A percentile compares a stretch with the other conserved stretches of the same genome.
These are phyloP conservation scores for Toxonevra muliebris DNA, from an alignment of 2,888 invertebrate species.

Conservation along the genomic window DNA sequence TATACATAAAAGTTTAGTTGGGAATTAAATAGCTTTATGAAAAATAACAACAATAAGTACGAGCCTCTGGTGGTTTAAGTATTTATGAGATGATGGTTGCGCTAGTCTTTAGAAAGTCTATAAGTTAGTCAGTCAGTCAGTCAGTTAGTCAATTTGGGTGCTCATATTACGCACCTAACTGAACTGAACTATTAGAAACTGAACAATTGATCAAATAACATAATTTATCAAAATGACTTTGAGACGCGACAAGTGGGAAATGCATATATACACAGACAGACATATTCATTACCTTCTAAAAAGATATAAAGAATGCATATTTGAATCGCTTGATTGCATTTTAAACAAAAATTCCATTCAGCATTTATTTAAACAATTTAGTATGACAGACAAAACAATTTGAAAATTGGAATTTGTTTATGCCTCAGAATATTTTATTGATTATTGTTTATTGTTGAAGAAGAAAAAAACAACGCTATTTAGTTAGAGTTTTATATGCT, in stretches of 20 bases:
- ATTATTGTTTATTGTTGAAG: too few species aligned
- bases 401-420: constrained; percentile 36
- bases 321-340: too few species aligned
- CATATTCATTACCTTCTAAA: neutral
- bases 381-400: constrained; percentile 45
- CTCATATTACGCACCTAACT: constrained; percentile 13
- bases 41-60: neutral
- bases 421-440: constrained; percentile 3
- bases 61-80: neutral
- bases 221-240: constrained; percentile 56
- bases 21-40: constrained; percentile 47
- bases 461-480: too few species aligned
- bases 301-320: too few species aligned
- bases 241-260: constrained; percentile 40
- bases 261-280: neutral
- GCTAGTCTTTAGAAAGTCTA: constrained; percentile 9
- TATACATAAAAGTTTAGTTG: constrained; percentile 49
- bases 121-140: neutral
- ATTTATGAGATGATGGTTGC: neutral
- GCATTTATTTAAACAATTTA: constrained; percentile 55
- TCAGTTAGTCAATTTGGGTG: too few species aligned
- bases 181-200: constrained; percentile 31
- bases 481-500: too few species aligned
- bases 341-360: too few species aligned
- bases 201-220: constrained; percentile 60